Percentiles rank a stretch among this genome's conserved stretches.
Conservation (phyloP, 2,888 invertebrate genomes). For the Hydrotaea diabolus region DNA sequence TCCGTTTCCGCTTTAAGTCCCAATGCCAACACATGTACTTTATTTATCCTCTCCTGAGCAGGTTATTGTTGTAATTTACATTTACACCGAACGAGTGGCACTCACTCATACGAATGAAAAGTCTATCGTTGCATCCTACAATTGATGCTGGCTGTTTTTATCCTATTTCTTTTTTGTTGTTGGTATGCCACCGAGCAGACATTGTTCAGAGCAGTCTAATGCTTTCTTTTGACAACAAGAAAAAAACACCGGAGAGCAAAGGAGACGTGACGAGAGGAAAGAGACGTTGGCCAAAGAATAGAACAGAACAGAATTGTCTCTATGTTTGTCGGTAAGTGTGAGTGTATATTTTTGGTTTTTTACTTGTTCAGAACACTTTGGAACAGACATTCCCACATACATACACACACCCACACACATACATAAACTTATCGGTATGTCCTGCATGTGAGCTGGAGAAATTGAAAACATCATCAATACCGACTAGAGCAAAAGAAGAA, state of each 20-base stretch:
- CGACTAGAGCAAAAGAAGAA: background rate
- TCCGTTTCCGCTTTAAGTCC: background rate
- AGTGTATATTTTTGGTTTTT: background rate
- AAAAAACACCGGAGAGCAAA: background rate
- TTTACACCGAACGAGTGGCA: conserved; percentile 10
- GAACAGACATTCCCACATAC: background rate
- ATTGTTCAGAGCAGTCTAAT: conserved; percentile 50
- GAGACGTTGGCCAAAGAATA: conserved; percentile 5
- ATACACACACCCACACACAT: conserved; percentile 6
- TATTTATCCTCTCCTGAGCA: conserved; percentile 18
- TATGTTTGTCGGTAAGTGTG: background rate
- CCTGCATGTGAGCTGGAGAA: background rate
- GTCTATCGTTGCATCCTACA: background rate
- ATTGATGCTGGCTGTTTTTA: too few relatives aligned
- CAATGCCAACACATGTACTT: background rate
- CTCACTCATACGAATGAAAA: background rate
- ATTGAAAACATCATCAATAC: background rate
- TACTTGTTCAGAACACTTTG: background rate
- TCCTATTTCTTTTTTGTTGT: background rate
- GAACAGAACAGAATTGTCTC: too few relatives aligned
- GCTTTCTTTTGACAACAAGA: conserved; percentile 51
- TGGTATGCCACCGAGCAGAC: background rate
- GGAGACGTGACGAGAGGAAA: background rate
- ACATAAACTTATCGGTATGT: background rate
- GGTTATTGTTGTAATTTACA: conserved; percentile 22